Evolutionary conservation across 2,797 vertebrate species (phyloP).

Genomic region (Silurus lanzhouensis): DNA sequence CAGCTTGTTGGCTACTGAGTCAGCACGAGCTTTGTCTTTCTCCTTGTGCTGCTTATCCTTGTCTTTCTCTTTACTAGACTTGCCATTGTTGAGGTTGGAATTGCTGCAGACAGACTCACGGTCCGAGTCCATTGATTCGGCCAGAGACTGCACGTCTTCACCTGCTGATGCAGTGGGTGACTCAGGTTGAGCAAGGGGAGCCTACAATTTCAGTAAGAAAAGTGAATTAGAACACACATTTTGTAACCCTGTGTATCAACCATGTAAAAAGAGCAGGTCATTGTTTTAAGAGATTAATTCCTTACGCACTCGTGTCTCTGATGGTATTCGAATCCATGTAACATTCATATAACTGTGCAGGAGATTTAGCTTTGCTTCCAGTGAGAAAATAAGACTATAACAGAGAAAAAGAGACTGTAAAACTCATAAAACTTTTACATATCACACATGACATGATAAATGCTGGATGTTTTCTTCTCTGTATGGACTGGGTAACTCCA

Average conservation of each 20-base stretch:
- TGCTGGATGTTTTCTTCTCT: conserved; percentile 17
- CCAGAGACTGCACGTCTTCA: conserved; percentile 95
- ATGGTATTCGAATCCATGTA: conserved; percentile 98
- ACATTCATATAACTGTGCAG: conserved; percentile 99
- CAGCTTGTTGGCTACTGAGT: conserved; percentile 97
- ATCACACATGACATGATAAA: not conserved
- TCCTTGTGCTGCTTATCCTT: conserved; percentile 96
- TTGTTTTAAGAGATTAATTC: not conserved
- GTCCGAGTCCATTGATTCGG: conserved; percentile 97
- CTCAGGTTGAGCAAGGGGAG: conserved; percentile 96
- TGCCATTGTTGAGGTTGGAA: conserved; percentile 92
- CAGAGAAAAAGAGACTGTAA: conserved; percentile 35
- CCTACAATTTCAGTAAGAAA: conserved; percentile 71
- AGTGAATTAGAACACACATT: not conserved
- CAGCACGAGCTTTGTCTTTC: conserved; percentile 91
- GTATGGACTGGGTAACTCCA: conserved; percentile 12
- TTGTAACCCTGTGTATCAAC: not conserved
- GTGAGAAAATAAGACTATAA: conserved; percentile 92
- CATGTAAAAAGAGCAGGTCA: not conserved
- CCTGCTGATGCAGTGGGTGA: conserved; percentile 96
- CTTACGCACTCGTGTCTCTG: conserved; percentile 90
- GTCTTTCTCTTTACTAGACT: conserved; percentile 89
- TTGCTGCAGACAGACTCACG: conserved; percentile 96
- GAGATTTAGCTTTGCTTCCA: conserved; percentile 97
- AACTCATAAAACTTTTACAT: not conserved